phyloP scores from a whole-genome alignment of 2,888 invertebrate species.

The Stegana nigrithorax region DNA sequence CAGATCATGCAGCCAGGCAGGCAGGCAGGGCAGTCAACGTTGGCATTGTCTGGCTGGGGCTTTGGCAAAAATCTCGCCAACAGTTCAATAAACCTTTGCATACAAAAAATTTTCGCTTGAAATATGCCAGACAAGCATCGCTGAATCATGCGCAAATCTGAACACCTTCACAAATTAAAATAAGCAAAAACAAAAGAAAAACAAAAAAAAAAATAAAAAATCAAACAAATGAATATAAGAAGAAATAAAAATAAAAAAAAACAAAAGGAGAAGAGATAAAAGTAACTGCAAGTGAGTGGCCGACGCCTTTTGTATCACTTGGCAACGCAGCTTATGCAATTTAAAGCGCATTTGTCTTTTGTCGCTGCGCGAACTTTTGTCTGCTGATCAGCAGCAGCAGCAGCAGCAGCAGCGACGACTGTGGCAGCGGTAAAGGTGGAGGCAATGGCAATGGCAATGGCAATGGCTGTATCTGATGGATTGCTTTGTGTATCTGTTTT shows the following conservation, averaged over 20 bases:
- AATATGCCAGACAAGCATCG: neutral
- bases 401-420: too few relatives aligned
- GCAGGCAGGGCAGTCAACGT: neutral
- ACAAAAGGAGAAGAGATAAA: conserved; percentile 5
- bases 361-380: neutral
- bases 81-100: conserved; percentile 15
- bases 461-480: neutral
- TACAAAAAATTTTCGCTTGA: neutral
- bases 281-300: conserved; percentile 10
- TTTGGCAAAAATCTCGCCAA: neutral
- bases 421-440: too few relatives aligned
- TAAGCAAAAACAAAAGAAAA: too few relatives aligned
- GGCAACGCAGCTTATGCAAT: conserved; percentile 5
- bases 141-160: conserved; percentile 1
- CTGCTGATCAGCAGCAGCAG: too few relatives aligned
- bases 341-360: neutral
- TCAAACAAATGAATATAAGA: too few relatives aligned
- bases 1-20: neutral
- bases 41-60: neutral
- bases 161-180: neutral
- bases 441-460: neutral
- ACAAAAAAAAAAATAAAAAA: neutral
- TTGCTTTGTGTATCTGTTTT: conserved; percentile 6
- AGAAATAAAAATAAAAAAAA: neutral
- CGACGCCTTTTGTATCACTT: neutral